A percentile compares a stretch with the other conserved stretches of the same genome.
Conservation (phyloP, 2,888 invertebrate species). For the Drosophila fulvimacula region DNA sequence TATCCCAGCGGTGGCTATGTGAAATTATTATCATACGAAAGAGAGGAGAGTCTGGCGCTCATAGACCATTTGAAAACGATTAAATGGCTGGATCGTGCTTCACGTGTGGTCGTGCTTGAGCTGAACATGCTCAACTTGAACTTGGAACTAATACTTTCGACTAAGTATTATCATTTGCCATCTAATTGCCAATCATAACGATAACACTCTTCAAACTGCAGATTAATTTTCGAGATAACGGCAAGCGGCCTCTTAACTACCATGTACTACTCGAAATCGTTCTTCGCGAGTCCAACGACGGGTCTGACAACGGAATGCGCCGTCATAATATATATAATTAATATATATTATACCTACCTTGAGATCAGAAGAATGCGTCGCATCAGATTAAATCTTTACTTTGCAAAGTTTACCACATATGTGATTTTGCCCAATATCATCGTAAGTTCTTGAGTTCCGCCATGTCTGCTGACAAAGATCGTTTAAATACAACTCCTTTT, state of each 20-base stretch:
- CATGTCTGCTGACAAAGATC: neutral
- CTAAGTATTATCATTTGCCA: slow-evolving; percentile 85
- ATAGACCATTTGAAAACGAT: slow-evolving; percentile 86
- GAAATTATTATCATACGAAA: slow-evolving; percentile 85
- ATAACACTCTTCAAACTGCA: slow-evolving; percentile 67
- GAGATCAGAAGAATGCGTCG: slow-evolving; percentile 86
- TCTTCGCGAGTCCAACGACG: slow-evolving; percentile 86
- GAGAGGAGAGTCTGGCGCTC: slow-evolving; percentile 83
- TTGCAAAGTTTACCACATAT: slow-evolving; percentile 77
- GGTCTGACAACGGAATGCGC: slow-evolving; percentile 85
- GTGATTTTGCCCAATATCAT: neutral
- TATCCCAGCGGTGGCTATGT: slow-evolving; percentile 87
- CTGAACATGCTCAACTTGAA: slow-evolving; percentile 90
- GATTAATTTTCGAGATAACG: slow-evolving; percentile 89
- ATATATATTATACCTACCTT: slow-evolving; percentile 87
- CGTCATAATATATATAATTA: slow-evolving; percentile 86
- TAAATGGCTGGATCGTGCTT: slow-evolving; percentile 89
- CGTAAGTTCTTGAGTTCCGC: slow-evolving; percentile 3
- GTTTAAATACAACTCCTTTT: neutral
- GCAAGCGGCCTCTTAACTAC: slow-evolving; percentile 89
- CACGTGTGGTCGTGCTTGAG: slow-evolving; percentile 89
- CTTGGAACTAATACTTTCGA: slow-evolving; percentile 88
- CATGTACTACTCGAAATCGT: slow-evolving; percentile 85
- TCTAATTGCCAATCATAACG: neutral
- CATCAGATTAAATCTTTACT: slow-evolving; percentile 85